Evolutionary conservation across 2,888 invertebrate species (phyloP).

Genomic region (Augiades crinisus): DNA sequence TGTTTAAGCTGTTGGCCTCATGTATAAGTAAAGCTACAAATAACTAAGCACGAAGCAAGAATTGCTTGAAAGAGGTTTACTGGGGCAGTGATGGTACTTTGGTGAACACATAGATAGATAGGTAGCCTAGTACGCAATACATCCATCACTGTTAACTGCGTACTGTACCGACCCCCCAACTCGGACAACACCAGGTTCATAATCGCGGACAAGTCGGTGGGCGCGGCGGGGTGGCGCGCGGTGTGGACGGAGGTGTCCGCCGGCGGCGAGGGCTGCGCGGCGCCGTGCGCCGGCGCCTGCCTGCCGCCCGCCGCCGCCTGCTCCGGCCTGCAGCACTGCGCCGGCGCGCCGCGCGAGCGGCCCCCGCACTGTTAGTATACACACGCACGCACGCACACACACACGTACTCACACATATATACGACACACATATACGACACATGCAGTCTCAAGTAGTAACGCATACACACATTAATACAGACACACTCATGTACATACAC

Average conservation of each 20-base stretch:
- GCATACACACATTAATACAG: background rate
- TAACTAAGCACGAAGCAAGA: too few relatives aligned
- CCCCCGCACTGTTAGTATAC: constrained; percentile 87
- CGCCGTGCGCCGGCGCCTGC: constrained; percentile 48
- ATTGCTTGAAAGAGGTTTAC: too few relatives aligned
- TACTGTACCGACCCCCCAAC: too few relatives aligned
- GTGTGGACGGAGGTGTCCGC: constrained; percentile 96
- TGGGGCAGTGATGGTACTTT: too few relatives aligned
- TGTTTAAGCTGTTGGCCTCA: too few relatives aligned
- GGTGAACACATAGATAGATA: too few relatives aligned
- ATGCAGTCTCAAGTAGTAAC: background rate
- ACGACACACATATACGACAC: background rate
- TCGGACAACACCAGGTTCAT: constrained; percentile 91
- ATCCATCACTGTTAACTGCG: too few relatives aligned
- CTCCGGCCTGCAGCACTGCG: constrained; percentile 86
- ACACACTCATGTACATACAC: background rate
- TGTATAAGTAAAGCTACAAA: too few relatives aligned
- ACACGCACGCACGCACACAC: constrained; percentile 24
- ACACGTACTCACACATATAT: background rate
- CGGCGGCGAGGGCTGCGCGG: constrained; percentile 42
- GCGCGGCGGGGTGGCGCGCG: constrained; percentile 95
- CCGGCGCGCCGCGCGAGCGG: constrained; percentile 82
- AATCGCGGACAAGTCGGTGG: constrained; percentile 96
- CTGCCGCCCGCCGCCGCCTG: constrained; percentile 66
- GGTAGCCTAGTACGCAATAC: too few relatives aligned